A percentile compares a stretch with the other conserved stretches of the same genome.
Conservation (phyloP, 2,888 invertebrate species). For the Nymphalis polychloros region DNA sequence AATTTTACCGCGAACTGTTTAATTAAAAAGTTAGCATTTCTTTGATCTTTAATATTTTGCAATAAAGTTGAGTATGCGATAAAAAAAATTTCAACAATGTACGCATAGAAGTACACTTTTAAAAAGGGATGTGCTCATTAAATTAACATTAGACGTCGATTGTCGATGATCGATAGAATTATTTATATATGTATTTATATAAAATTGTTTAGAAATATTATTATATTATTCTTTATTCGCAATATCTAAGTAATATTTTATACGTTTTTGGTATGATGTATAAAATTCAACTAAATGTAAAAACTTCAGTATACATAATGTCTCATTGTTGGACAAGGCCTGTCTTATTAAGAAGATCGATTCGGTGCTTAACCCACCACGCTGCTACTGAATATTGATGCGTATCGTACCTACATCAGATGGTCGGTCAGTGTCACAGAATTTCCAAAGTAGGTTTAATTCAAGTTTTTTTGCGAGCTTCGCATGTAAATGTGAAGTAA, state of each 20-base stretch:
- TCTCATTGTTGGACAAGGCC: neutral
- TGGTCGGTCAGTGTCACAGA: neutral
- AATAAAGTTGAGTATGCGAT: neutral
- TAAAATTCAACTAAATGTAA: neutral
- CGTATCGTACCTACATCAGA: neutral
- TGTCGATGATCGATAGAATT: neutral
- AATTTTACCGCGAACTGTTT: neutral
- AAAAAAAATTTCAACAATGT: neutral
- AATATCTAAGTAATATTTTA: neutral
- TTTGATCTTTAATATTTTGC: neutral
- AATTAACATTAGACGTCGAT: neutral
- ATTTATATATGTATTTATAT: neutral
- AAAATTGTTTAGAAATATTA: neutral
- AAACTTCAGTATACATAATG: neutral
- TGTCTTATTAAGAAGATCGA: slow-evolving; percentile 10
- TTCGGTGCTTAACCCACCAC: slow-evolving; percentile 8
- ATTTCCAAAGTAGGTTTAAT: slow-evolving; percentile 2
- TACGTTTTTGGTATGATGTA: neutral
- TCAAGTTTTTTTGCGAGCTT: neutral
- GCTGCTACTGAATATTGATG: slow-evolving; percentile 7
- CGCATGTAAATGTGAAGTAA: neutral
- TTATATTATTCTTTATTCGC: neutral
- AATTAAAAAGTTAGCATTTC: neutral
- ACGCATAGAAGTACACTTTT: neutral
- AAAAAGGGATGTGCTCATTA: neutral